Evolutionary conservation across 1,140 invertebrate genomes (phyloP).

Genomic region (Scaptomyza montana): DNA sequence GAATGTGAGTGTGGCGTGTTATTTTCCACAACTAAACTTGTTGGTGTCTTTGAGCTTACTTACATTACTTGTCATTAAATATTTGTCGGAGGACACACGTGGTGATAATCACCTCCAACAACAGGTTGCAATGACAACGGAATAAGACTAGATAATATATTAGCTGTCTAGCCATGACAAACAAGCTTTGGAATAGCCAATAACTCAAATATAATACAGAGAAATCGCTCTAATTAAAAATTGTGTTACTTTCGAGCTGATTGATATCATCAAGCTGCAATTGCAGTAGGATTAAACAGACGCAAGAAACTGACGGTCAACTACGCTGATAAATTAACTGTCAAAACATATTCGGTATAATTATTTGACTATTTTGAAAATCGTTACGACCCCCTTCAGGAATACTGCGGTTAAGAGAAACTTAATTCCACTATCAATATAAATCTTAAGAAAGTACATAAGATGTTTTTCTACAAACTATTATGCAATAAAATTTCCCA

Average conservation of each 20-base stretch:
- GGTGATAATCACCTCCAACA: slow-evolving; percentile 21
- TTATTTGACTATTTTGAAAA: no score
- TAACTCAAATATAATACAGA: slow-evolving; percentile 27
- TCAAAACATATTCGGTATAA: no score
- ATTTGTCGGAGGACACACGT: slow-evolving; percentile 11
- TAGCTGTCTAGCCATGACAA: slow-evolving; percentile 1
- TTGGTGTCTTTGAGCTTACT: slow-evolving; percentile 1
- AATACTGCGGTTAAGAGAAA: no score
- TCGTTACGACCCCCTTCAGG: no score
- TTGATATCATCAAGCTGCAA: background rate
- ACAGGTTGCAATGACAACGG: slow-evolving; percentile 26
- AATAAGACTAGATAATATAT: slow-evolving; percentile 10
- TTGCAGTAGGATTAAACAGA: background rate
- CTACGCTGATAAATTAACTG: background rate
- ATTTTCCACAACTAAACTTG: background rate
- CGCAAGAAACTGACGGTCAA: background rate
- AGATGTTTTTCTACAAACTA: no score
- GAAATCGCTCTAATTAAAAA: background rate
- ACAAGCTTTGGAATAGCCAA: slow-evolving; percentile 15
- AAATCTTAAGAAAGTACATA: no score
- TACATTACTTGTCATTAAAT: background rate
- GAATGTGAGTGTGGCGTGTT: background rate
- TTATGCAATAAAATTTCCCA: no score
- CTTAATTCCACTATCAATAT: no score
- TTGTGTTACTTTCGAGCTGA: background rate